phyloP scores from a whole-genome alignment of 2,888 invertebrate species.

The Hermaeophaga mercurialis region DNA sequence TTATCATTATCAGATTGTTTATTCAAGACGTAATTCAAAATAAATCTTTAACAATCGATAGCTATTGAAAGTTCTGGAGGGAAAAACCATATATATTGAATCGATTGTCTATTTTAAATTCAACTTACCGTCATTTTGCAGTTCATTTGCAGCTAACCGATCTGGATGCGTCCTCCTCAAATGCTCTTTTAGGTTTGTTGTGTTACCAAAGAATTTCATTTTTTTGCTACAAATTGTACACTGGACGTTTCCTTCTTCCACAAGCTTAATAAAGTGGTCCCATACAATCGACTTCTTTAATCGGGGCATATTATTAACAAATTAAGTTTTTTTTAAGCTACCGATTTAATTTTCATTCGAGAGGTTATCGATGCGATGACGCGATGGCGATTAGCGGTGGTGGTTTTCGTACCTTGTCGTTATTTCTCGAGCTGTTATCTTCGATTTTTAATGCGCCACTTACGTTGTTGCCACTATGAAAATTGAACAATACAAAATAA shows the following conservation, averaged over 20 bases:
- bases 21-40: too few relatives aligned
- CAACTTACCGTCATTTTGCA: slow-evolving; percentile 20
- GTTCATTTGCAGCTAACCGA: slow-evolving; percentile 13
- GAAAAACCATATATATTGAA: not conserved
- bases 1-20: too few relatives aligned
- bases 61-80: not conserved
- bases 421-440: too few relatives aligned
- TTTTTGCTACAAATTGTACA: slow-evolving; percentile 13
- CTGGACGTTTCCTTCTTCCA: slow-evolving; percentile 11
- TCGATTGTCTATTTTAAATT: not conserved
- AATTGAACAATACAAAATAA: too few relatives aligned
- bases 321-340: slow-evolving; percentile 9
- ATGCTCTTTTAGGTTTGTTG: slow-evolving; percentile 23
- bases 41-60: not conserved
- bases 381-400: not conserved
- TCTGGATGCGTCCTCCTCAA: slow-evolving; percentile 17
- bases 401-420: not conserved
- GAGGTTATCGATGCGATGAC: slow-evolving; percentile 19
- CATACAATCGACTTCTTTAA: slow-evolving; percentile 16
- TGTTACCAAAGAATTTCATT: slow-evolving; percentile 25
- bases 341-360: slow-evolving; percentile 23
- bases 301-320: slow-evolving; percentile 10
- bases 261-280: slow-evolving; percentile 18
- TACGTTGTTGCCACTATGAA: too few relatives aligned
- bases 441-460: too few relatives aligned